Evolutionary conservation across 2,797 vertebrate species (phyloP).

Genomic region (Bovichtus diacanthus): DNA sequence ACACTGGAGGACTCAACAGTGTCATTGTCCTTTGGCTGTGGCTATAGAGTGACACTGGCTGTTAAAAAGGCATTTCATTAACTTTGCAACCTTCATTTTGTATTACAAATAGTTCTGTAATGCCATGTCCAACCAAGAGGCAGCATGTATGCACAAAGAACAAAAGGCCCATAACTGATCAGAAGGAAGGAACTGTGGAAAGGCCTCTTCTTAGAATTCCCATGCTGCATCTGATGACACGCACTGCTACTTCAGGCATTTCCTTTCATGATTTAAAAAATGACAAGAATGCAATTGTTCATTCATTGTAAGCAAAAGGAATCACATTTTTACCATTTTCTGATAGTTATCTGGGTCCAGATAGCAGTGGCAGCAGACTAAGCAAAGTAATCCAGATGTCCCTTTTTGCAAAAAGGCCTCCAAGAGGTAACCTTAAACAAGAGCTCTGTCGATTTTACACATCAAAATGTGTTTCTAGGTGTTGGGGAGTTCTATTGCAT

Average conservation of each 20-base stretch:
- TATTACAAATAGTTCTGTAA: conserved; percentile 67
- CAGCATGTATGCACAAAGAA: conserved; percentile 56
- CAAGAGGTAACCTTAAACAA: no score
- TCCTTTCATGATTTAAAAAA: conserved; percentile 60
- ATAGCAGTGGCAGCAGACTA: not conserved
- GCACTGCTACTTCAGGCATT: conserved; percentile 60
- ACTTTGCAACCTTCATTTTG: conserved; percentile 66
- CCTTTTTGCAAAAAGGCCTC: not conserved
- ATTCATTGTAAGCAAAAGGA: conserved; percentile 48
- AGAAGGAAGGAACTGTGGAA: conserved; percentile 54
- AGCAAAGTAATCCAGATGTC: not conserved
- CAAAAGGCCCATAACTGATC: conserved; percentile 59
- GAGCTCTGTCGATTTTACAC: not conserved
- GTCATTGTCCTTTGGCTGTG: conserved; percentile 66
- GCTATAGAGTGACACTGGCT: conserved; percentile 51
- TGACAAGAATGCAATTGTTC: conserved; percentile 70
- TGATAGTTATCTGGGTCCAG: not conserved
- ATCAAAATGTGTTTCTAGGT: not conserved
- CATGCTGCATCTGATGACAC: conserved; percentile 51
- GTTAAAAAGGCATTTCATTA: conserved; percentile 74
- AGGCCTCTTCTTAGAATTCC: conserved; percentile 51
- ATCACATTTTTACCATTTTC: not conserved
- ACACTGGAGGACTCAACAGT: conserved; percentile 65
- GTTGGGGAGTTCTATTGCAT: not conserved
- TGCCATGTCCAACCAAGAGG: conserved; percentile 49